phyloP scores from a whole-genome alignment of 2,113 vertebrate species.

The Trichechus manatus region DNA sequence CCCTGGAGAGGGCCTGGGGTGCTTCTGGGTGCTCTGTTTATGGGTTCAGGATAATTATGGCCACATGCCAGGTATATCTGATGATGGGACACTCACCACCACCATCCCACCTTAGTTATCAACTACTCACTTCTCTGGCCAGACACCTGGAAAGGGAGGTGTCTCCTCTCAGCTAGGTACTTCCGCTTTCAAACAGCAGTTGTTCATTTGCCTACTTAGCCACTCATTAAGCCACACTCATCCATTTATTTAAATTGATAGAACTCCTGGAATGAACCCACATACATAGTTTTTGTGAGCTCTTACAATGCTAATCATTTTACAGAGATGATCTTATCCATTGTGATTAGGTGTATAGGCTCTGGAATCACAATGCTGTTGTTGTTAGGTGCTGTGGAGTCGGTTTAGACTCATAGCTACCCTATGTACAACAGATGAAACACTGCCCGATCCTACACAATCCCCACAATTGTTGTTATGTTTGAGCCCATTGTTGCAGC shows the following conservation, averaged over 20 bases:
- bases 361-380: background rate
- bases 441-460: too few species aligned
- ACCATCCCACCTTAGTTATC: background rate
- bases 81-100: slow-evolving; percentile 46
- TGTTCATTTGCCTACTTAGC: background rate
- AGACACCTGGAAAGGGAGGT: background rate
- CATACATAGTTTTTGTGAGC: background rate
- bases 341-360: background rate
- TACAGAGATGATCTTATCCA: background rate
- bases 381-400: too few species aligned
- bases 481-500: too few species aligned
- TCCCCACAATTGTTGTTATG: too few species aligned
- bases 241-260: background rate
- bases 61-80: slow-evolving; percentile 68
- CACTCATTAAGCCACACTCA: background rate
- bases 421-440: too few species aligned
- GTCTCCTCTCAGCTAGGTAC: background rate
- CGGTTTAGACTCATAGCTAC: too few species aligned
- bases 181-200: background rate
- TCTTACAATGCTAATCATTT: background rate
- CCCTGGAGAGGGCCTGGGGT: slow-evolving; percentile 74
- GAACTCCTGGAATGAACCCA: background rate
- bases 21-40: slow-evolving; percentile 78
- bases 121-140: background rate
- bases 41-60: slow-evolving; percentile 67